These are phyloP conservation scores for Sphecodes monilicornis DNA, from an alignment of 2,888 invertebrate species.

Conservation along the genomic window DNA sequence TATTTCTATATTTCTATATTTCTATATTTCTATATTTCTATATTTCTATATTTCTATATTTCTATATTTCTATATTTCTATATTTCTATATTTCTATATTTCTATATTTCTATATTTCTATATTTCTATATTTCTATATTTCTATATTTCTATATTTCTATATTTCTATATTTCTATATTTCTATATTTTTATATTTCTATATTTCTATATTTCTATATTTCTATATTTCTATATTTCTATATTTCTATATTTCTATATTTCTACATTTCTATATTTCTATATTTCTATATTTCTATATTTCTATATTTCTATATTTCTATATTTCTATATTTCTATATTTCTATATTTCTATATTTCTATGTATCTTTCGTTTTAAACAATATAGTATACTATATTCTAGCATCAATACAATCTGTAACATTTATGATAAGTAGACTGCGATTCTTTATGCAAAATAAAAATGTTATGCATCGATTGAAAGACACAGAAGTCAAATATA, in stretches of 20 bases:
- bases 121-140: background rate
- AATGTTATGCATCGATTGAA: no score
- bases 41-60: background rate
- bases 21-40: background rate
- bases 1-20: background rate
- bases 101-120: background rate
- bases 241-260: background rate
- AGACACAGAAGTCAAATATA: no score
- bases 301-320: background rate
- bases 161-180: background rate
- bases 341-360: background rate
- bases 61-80: background rate
- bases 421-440: no score
- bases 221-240: background rate
- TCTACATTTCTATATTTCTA: background rate
- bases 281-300: background rate
- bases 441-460: no score
- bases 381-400: no score
- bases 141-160: background rate
- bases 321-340: background rate
- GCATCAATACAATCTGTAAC: no score
- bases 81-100: background rate
- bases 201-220: background rate
- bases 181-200: background rate
- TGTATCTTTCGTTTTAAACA: no score